Evolutionary conservation across 2,888 invertebrate species (phyloP).

Genomic region (Petrolisthes cinctipes): DNA sequence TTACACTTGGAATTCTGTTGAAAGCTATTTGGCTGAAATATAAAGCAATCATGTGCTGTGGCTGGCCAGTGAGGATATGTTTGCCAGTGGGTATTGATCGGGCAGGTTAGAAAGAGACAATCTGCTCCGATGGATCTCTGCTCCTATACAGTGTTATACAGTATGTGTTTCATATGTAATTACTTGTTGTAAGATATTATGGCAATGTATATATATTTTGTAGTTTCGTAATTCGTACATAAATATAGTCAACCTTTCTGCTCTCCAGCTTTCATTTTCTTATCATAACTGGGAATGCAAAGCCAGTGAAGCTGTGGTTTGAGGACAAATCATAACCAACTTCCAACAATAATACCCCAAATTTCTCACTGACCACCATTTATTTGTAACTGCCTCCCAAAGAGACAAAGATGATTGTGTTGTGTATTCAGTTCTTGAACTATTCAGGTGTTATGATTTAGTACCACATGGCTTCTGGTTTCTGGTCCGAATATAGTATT

Average conservation of each 20-base stretch:
- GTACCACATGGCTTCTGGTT: no score
- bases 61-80: not conserved
- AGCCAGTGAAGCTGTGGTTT: no score
- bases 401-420: no score
- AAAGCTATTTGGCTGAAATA: not conserved
- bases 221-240: conserved; percentile 61
- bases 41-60: not conserved
- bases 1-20: not conserved
- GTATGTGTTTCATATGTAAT: conserved; percentile 59
- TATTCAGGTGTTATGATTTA: no score
- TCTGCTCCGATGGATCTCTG: conserved; percentile 5
- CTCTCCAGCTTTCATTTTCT: conserved; percentile 31
- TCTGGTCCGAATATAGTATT: no score
- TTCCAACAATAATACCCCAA: no score
- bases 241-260: conserved; percentile 60
- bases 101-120: not conserved
- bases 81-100: not conserved
- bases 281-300: not conserved
- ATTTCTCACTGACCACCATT: no score
- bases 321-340: no score
- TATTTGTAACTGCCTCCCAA: no score
- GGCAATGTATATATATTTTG: conserved; percentile 59
- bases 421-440: no score
- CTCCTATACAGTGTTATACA: conserved; percentile 43
- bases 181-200: conserved; percentile 60